These are phyloP conservation scores for Okapia johnstoni DNA, from an alignment of 2,113 vertebrate species.

Conservation along the genomic window DNA sequence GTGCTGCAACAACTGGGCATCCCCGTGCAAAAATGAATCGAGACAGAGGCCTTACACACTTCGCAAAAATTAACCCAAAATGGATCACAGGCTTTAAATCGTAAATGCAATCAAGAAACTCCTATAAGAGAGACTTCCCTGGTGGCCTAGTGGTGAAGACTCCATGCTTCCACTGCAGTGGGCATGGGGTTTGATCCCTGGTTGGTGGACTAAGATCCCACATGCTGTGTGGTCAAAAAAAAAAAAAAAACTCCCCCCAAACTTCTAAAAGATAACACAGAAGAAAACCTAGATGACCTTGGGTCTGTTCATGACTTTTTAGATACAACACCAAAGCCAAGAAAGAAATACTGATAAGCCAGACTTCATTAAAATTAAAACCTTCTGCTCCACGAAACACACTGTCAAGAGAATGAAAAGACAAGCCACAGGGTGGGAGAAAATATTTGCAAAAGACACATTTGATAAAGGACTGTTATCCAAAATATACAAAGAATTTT, in stretches of 20 bases:
- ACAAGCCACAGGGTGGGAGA: not conserved
- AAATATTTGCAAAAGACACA: not conserved
- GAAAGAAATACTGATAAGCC: not conserved
- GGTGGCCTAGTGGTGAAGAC: not conserved
- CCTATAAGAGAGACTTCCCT: not conserved
- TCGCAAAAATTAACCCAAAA: conserved; percentile 6
- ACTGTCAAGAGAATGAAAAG: not conserved
- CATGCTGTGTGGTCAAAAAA: not conserved
- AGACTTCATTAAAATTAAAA: not conserved
- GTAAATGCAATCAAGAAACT: not conserved
- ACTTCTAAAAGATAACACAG: not conserved
- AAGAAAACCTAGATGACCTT: not conserved
- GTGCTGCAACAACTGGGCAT: not conserved
- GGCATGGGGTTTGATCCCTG: not conserved
- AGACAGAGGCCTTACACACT: not conserved
- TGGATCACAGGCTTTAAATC: not conserved
- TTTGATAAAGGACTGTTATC: not conserved
- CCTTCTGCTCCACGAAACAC: not conserved
- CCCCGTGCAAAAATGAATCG: not conserved
- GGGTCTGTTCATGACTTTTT: not conserved
- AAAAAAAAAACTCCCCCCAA: not conserved
- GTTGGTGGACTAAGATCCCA: not conserved
- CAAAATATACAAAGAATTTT: not conserved
- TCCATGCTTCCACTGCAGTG: not conserved
- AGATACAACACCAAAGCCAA: not conserved